Percentiles rank a stretch among this genome's conserved stretches.
These are phyloP conservation scores for Drosophila atripex DNA, from an alignment of 2,888 invertebrate species.

Conservation along the genomic window DNA sequence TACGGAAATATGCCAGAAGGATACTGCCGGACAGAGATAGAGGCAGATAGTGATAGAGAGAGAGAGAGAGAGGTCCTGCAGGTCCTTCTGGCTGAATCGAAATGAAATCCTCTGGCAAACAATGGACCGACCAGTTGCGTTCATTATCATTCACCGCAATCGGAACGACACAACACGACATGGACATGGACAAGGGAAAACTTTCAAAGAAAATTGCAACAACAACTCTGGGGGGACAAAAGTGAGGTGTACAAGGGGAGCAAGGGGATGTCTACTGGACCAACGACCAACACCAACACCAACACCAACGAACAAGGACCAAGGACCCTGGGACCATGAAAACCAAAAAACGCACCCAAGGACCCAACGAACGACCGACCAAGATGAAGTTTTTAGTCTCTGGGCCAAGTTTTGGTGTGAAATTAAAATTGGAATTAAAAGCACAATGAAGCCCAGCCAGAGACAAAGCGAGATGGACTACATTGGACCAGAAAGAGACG, in stretches of 20 bases:
- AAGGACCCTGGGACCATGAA: background rate
- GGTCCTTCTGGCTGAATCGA: slow-evolving; percentile 32
- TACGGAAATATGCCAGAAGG: slow-evolving; percentile 1
- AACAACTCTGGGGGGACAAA: slow-evolving; percentile 1
- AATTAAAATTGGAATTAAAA: slow-evolving; percentile 69
- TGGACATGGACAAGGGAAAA: slow-evolving; percentile 49
- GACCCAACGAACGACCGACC: slow-evolving; percentile 2
- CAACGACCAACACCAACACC: background rate
- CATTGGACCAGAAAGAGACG: slow-evolving; percentile 1
- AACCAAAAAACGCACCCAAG: background rate
- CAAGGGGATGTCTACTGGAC: background rate
- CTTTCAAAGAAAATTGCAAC: slow-evolving; percentile 50
- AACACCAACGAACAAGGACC: background rate
- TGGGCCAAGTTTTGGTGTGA: slow-evolving; percentile 66
- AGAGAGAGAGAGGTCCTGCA: background rate
- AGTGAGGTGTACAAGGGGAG: background rate
- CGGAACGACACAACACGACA: slow-evolving; percentile 51
- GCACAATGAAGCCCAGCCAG: slow-evolving; percentile 45
- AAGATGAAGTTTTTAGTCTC: slow-evolving; percentile 15
- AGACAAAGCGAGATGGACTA: slow-evolving; percentile 2
- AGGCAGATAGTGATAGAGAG: too few relatives aligned
- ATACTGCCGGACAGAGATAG: background rate
- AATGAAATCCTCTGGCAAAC: slow-evolving; percentile 54
- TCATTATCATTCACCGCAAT: slow-evolving; percentile 65
- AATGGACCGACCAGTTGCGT: slow-evolving; percentile 52